Percentiles rank a stretch among this genome's conserved stretches.
These are phyloP conservation scores for Procambarus virginalis DNA, from an alignment of 1,140 invertebrate species.

Conservation along the genomic window DNA sequence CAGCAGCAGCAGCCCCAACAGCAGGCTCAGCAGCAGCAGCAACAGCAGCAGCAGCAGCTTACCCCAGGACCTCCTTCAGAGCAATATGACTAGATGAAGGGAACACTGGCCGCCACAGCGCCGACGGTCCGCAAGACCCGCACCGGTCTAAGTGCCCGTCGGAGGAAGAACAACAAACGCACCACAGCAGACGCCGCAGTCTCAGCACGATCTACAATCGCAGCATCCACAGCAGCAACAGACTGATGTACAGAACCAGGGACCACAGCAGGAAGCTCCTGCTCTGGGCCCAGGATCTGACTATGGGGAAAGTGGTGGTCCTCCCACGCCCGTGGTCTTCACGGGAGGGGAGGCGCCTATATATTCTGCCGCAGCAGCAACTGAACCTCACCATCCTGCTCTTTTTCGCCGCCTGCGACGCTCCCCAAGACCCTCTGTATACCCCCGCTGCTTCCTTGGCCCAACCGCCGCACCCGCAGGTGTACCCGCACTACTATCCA, in stretches of 20 bases:
- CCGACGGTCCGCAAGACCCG: conserved; percentile 54
- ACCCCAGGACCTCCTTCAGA: conserved; percentile 65
- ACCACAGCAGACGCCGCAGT: conserved; percentile 54
- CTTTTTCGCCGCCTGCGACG: conserved; percentile 53
- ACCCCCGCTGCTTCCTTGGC: conserved; percentile 60
- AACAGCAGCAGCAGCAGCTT: conserved; percentile 57
- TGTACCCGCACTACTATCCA: conserved; percentile 70
- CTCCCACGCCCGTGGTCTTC: conserved; percentile 63
- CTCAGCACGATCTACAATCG: conserved; percentile 29
- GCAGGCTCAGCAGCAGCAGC: conserved; percentile 29
- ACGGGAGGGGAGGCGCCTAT: conserved; percentile 59
- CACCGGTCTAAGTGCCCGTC: conserved; percentile 51
- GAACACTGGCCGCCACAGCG: conserved; percentile 71
- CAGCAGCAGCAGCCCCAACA: neutral
- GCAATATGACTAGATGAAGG: conserved; percentile 71
- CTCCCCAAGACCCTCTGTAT: conserved; percentile 67
- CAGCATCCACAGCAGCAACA: conserved; percentile 48
- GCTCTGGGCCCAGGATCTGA: conserved; percentile 48
- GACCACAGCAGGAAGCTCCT: conserved; percentile 29
- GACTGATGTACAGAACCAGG: conserved; percentile 18
- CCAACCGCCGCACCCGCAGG: conserved; percentile 66
- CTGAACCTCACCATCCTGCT: conserved; percentile 58
- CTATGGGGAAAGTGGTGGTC: conserved; percentile 54
- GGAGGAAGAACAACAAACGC: conserved; percentile 64
- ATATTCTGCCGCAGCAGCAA: conserved; percentile 61